Conservation (phyloP, 92 coral and sea anemone species). For the Porites cylindrica region DNA sequence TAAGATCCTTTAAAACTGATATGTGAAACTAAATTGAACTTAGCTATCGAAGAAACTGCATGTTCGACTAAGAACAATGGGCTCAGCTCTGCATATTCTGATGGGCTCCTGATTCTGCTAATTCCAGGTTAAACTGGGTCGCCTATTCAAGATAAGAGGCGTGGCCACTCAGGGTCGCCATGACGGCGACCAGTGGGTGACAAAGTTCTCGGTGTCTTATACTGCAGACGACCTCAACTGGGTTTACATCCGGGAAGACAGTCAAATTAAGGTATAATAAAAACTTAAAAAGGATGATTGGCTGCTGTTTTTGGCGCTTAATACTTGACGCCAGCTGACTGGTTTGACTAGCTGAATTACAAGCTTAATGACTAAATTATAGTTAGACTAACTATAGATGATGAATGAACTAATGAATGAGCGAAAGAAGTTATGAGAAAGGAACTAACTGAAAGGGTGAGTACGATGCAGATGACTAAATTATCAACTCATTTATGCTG, state of each 20-base stretch:
- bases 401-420: no score
- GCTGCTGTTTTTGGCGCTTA: not conserved
- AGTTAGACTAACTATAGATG: no score
- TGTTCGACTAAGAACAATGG: not conserved
- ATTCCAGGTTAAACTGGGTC: conserved; percentile 9
- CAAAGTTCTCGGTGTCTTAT: conserved; percentile 16
- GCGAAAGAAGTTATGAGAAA: no score
- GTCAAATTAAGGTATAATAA: conserved; percentile 31
- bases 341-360: no score
- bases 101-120: no score
- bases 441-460: not conserved
- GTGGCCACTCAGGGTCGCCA: conserved; percentile 45
- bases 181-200: conserved; percentile 35
- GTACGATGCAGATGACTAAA: not conserved
- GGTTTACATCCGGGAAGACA: conserved; percentile 22
- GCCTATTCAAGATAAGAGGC: conserved; percentile 29
- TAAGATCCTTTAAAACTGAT: no score
- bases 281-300: not conserved
- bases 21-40: no score
- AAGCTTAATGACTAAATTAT: no score
- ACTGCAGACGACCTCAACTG: conserved; percentile 19
- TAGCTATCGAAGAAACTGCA: no score
- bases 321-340: not conserved
- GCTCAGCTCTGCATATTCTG: no score
- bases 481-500: no score